A percentile compares a stretch with the other conserved stretches of the same genome.
phyloP scores from a whole-genome alignment of 2,797 vertebrate species.

The Enteromius afrohamiltoni region DNA sequence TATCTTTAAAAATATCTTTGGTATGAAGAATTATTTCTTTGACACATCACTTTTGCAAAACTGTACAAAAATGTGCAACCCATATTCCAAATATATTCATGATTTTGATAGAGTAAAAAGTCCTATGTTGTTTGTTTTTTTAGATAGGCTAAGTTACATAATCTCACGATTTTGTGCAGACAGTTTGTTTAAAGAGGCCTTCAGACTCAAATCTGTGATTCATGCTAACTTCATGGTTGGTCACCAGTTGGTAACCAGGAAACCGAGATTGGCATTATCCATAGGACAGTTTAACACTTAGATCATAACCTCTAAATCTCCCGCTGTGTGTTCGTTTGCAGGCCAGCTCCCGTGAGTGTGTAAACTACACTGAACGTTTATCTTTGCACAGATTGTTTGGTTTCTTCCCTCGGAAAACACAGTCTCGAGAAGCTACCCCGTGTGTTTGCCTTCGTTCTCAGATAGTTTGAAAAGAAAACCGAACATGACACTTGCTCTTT shows the following conservation, averaged over 20 bases:
- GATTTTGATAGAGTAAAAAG: not conserved
- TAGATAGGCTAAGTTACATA: not conserved
- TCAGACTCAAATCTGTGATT: not conserved
- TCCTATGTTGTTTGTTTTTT: not conserved
- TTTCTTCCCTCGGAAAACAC: not conserved
- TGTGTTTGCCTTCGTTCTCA: slow-evolving; percentile 11
- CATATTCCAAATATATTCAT: not conserved
- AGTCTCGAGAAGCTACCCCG: not conserved
- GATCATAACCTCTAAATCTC: slow-evolving; percentile 9
- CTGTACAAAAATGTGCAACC: not conserved
- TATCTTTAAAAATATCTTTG: no score
- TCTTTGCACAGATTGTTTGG: not conserved
- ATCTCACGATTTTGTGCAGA: not conserved
- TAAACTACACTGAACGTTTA: not conserved
- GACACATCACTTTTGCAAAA: not conserved
- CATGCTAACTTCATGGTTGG: not conserved
- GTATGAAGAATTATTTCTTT: no score
- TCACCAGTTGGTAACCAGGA: not conserved
- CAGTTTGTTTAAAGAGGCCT: not conserved
- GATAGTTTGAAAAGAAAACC: slow-evolving; percentile 22
- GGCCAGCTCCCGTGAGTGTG: not conserved
- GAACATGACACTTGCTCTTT: slow-evolving; percentile 23
- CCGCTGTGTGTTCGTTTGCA: slow-evolving; percentile 1
- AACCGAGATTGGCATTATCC: not conserved
- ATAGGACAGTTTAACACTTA: not conserved